Percentiles rank a stretch among this genome's conserved stretches.
phyloP scores from a whole-genome alignment of 1,140 invertebrate genomes.

The Drosophila takahashii region DNA sequence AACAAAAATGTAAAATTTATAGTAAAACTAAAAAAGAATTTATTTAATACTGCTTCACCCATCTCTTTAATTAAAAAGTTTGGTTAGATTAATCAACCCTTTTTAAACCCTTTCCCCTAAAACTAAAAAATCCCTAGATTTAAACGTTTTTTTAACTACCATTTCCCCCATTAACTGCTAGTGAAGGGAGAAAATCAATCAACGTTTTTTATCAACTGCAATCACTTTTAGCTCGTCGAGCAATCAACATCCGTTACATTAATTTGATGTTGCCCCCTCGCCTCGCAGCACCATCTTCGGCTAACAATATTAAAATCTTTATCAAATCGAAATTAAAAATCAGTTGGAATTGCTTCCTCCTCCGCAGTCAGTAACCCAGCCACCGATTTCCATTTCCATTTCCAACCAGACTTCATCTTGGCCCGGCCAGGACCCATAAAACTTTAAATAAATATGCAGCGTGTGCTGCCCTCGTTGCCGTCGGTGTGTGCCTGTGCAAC shows the following conservation, averaged over 20 bases:
- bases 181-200: conserved; percentile 43
- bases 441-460: conserved; percentile 83
- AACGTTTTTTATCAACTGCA: conserved; percentile 48
- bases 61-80: too few species aligned
- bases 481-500: conserved; percentile 64
- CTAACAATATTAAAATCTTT: conserved; percentile 80
- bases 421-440: conserved; percentile 63
- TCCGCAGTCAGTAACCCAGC: too few species aligned
- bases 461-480: conserved; percentile 41
- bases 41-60: too few species aligned
- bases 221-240: conserved; percentile 56
- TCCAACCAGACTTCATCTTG: conserved; percentile 40
- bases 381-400: conserved; percentile 15
- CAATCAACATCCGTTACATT: conserved; percentile 78
- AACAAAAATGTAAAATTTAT: too few species aligned
- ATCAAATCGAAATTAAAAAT: conserved; percentile 82
- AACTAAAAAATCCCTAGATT: background rate
- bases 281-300: conserved; percentile 23
- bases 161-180: background rate
- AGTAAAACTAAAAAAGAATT: too few species aligned
- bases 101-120: background rate
- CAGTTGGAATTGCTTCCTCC: conserved; percentile 75
- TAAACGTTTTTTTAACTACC: background rate
- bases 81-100: too few species aligned
- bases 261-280: conserved; percentile 66